phyloP scores from a whole-genome alignment of 2,888 invertebrate genomes.

The Conops quadrifasciatus region DNA sequence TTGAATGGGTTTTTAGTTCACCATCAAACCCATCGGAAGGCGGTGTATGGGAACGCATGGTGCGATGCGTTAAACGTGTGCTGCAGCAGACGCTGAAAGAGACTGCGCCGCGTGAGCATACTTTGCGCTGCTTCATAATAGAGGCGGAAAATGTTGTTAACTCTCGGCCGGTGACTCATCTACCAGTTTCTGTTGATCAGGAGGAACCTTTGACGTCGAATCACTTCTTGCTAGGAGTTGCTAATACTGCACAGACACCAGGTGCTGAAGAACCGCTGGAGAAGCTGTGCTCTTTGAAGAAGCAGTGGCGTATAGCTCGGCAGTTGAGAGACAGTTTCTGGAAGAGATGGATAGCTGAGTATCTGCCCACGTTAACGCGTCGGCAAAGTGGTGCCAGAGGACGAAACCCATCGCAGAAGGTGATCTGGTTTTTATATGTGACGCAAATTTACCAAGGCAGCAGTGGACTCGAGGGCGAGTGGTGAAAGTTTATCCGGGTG shows the following conservation, averaged over 20 bases:
- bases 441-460: conserved; percentile 31
- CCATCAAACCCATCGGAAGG: conserved; percentile 14
- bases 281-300: conserved; percentile 27
- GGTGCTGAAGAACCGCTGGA: not conserved
- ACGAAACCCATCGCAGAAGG: conserved; percentile 29
- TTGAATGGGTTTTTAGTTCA: conserved; percentile 26
- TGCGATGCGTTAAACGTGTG: conserved; percentile 39
- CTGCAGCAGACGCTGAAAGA: conserved; percentile 39
- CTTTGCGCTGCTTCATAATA: conserved; percentile 38
- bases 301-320: conserved; percentile 42
- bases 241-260: conserved; percentile 34
- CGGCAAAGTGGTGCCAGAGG: conserved; percentile 7
- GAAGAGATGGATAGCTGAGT: conserved; percentile 39
- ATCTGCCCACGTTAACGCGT: conserved; percentile 38
- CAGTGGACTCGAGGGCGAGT: conserved; percentile 41
- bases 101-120: conserved; percentile 39
- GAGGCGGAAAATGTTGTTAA: conserved; percentile 40
- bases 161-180: conserved; percentile 36
- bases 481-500: conserved; percentile 31
- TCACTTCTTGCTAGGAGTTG: conserved; percentile 36
- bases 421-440: conserved; percentile 41
- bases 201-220: conserved; percentile 41
- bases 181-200: conserved; percentile 32
- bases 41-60: conserved; percentile 39
- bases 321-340: conserved; percentile 37